phyloP scores from a whole-genome alignment of 2,888 invertebrate genomes.

The Nasonovia ribisnigri region DNA sequence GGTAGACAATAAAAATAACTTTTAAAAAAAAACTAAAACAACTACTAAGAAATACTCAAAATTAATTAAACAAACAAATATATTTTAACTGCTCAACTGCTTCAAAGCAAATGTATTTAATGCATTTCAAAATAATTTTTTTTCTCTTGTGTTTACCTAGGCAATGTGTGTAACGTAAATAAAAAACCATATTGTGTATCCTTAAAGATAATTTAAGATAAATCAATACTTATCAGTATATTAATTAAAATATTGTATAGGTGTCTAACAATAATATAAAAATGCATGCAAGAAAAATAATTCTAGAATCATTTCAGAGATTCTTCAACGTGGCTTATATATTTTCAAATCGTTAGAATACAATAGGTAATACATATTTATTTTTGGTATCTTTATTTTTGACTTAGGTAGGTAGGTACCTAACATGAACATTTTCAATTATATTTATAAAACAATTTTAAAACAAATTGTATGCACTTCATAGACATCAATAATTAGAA shows the following conservation, averaged over 20 bases:
- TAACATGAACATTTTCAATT: background rate
- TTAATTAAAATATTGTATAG: background rate
- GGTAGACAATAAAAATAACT: background rate
- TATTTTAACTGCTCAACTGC: background rate
- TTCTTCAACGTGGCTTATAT: too few relatives aligned
- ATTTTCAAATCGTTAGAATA: too few relatives aligned
- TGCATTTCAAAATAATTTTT: background rate
- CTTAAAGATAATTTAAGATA: background rate
- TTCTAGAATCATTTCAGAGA: too few relatives aligned
- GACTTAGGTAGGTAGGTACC: too few relatives aligned
- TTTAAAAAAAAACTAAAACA: background rate
- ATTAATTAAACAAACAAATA: background rate
- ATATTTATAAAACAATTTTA: background rate
- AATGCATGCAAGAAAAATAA: background rate
- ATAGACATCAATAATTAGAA: background rate
- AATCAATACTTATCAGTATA: background rate
- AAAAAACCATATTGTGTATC: background rate
- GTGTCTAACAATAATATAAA: background rate
- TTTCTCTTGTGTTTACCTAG: background rate
- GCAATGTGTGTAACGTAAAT: background rate
- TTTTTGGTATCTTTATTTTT: background rate
- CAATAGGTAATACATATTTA: too few relatives aligned
- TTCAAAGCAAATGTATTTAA: background rate
- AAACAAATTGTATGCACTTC: background rate
- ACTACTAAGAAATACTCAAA: background rate